These are phyloP conservation scores for Gambusia affinis DNA, from an alignment of 2,113 vertebrate genomes.

Conservation along the genomic window DNA sequence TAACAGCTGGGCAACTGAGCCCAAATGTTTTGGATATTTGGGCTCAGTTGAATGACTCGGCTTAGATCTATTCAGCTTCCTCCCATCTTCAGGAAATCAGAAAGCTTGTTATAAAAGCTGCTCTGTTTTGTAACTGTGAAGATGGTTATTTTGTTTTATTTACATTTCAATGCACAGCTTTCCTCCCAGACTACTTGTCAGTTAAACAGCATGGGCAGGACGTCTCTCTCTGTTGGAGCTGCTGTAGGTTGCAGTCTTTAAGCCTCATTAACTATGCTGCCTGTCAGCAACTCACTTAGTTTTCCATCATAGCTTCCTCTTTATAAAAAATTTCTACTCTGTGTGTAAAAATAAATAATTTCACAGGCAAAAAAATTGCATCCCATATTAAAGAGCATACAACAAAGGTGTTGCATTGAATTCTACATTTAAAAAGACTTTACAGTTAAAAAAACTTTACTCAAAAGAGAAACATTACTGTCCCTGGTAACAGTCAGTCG, in stretches of 20 bases:
- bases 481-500: too few relatives aligned
- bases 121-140: constrained; percentile 21
- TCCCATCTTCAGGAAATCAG: constrained; percentile 18
- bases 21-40: constrained; percentile 1
- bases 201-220: constrained; percentile 31
- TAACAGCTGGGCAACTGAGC: constrained; percentile 6
- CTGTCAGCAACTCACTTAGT: neutral
- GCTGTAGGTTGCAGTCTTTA: constrained; percentile 23
- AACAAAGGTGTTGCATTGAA: too few relatives aligned
- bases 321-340: too few relatives aligned
- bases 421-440: too few relatives aligned
- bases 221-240: constrained; percentile 9
- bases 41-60: too few relatives aligned
- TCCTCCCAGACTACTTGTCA: constrained; percentile 37
- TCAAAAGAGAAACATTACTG: too few relatives aligned
- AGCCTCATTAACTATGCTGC: constrained; percentile 3
- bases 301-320: neutral
- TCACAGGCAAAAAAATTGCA: too few relatives aligned
- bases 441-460: too few relatives aligned
- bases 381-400: too few relatives aligned
- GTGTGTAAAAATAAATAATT: too few relatives aligned
- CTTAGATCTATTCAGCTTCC: neutral
- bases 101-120: constrained; percentile 5
- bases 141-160: constrained; percentile 10
- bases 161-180: constrained; percentile 9